Evolutionary conservation across 2,113 vertebrate genomes (phyloP).

Genomic region (Silurus meridionalis): DNA sequence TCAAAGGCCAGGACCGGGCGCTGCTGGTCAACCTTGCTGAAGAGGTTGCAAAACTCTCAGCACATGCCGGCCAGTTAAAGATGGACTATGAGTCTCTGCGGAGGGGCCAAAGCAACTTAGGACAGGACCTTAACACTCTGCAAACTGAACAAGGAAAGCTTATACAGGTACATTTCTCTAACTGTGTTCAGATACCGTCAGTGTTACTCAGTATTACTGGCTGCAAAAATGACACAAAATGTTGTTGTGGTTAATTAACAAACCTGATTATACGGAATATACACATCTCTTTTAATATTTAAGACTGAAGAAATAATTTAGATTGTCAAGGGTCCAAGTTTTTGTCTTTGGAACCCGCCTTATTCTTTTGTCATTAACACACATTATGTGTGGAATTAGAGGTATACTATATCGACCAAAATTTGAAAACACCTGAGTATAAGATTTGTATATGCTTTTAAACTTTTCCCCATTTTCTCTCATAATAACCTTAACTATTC

Average conservation of each 20-base stretch:
- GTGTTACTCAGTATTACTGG: neutral
- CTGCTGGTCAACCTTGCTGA: conserved; percentile 84
- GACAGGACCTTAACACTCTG: conserved; percentile 86
- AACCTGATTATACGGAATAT: conserved; percentile 15
- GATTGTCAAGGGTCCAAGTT: neutral
- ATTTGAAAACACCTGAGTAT: too few species aligned
- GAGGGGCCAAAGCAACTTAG: conserved; percentile 82
- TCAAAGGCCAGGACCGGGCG: conserved; percentile 82
- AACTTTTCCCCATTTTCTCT: too few species aligned
- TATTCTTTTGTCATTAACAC: too few species aligned
- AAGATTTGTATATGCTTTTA: too few species aligned
- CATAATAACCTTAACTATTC: too few species aligned
- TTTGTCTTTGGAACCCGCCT: too few species aligned
- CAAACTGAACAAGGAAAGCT: conserved; percentile 90
- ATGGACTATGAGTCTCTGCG: conserved; percentile 84
- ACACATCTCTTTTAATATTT: neutral
- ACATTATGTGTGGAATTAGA: too few species aligned
- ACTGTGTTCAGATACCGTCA: neutral
- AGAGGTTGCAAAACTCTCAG: conserved; percentile 88
- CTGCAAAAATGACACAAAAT: neutral
- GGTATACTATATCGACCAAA: too few species aligned
- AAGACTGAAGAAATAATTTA: neutral
- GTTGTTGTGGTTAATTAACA: neutral
- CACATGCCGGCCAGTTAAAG: conserved; percentile 79
- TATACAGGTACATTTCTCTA: conserved; percentile 80